phyloP scores from a whole-genome alignment of 1,140 invertebrate species.

The Tetraneura akinire region DNA sequence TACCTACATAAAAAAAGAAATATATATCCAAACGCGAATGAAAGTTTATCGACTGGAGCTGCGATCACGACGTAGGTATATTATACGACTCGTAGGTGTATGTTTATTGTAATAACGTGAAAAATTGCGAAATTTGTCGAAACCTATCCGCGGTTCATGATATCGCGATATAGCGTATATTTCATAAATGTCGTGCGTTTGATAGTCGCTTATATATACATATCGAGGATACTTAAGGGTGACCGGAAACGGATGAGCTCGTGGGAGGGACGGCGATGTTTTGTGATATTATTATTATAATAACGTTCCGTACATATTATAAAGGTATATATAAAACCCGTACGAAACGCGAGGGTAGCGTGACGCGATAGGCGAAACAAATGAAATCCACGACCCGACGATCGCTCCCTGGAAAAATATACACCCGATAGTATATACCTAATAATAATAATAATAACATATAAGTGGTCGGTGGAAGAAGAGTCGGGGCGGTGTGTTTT shows the following conservation, averaged over 20 bases:
- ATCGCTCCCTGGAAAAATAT: neutral
- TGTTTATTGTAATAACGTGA: too few relatives aligned
- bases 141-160: too few relatives aligned
- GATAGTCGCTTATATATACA: neutral
- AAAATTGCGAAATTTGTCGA: too few relatives aligned
- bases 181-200: neutral
- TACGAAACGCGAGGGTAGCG: neutral
- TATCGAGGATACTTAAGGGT: neutral
- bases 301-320: too few relatives aligned
- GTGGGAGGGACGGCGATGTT: neutral
- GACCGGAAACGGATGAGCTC: slow-evolving; percentile 26
- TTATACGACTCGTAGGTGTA: too few relatives aligned
- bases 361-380: slow-evolving; percentile 36
- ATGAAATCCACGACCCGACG: slow-evolving; percentile 32
- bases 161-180: too few relatives aligned
- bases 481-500: neutral
- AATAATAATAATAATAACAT: neutral
- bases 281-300: too few relatives aligned
- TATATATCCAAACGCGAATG: too few relatives aligned
- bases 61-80: too few relatives aligned
- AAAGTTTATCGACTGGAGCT: too few relatives aligned
- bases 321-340: too few relatives aligned
- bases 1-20: too few relatives aligned
- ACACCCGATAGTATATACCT: neutral
- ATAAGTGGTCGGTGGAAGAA: neutral